Evolutionary conservation across 2,113 vertebrate genomes (phyloP).

Genomic region (Bujurquina vittata): DNA sequence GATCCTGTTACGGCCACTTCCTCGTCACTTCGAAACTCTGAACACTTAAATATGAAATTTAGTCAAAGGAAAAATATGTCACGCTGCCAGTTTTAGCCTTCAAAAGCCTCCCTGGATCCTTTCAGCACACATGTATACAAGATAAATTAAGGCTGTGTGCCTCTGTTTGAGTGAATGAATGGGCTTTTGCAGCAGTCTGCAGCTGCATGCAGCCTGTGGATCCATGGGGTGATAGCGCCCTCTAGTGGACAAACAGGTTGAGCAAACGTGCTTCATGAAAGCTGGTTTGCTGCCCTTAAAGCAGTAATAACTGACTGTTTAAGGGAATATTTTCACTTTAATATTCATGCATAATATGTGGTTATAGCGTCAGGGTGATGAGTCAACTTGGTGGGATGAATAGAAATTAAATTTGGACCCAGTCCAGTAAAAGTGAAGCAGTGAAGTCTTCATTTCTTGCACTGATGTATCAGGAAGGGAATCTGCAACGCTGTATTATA

Average conservation of each 20-base stretch:
- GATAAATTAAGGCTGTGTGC: background rate
- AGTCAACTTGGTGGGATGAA: too few relatives aligned
- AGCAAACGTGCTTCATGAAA: background rate
- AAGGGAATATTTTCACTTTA: too few relatives aligned
- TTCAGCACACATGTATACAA: too few relatives aligned
- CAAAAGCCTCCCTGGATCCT: background rate
- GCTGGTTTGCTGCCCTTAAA: background rate
- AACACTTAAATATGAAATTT: background rate
- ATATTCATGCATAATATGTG: too few relatives aligned
- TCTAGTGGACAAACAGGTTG: background rate
- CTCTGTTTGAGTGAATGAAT: background rate
- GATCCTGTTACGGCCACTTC: background rate
- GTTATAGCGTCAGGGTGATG: too few relatives aligned
- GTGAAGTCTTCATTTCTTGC: too few relatives aligned
- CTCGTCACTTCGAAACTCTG: background rate
- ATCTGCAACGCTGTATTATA: too few relatives aligned
- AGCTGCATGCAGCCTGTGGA: accelerated
- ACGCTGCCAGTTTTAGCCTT: background rate
- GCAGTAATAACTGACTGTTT: too few relatives aligned
- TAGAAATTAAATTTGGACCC: too few relatives aligned
- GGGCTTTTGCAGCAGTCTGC: background rate
- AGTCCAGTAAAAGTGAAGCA: too few relatives aligned
- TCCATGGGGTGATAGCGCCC: background rate
- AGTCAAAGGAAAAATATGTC: background rate
- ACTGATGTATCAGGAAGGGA: too few relatives aligned